These are phyloP conservation scores for Murina feae DNA, from an alignment of 2,113 vertebrate species.

Conservation along the genomic window DNA sequence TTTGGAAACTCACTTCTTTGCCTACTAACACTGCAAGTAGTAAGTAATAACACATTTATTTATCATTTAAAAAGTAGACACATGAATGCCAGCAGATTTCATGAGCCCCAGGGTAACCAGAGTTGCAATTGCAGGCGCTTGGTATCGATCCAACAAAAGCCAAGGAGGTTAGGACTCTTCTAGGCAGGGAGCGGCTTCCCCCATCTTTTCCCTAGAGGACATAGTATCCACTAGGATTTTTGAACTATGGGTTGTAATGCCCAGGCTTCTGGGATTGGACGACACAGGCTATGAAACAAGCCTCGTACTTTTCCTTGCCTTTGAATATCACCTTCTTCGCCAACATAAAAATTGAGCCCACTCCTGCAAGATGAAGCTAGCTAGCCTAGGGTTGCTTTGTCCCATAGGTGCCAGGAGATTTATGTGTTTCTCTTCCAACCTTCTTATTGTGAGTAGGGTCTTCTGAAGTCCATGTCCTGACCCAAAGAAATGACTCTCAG, in stretches of 20 bases:
- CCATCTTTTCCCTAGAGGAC: not conserved
- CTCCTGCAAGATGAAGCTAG: not conserved
- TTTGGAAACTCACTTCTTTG: not conserved
- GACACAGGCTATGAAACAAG: not conserved
- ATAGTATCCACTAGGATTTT: slow-evolving; percentile 11
- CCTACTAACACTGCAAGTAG: not conserved
- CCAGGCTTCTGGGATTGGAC: slow-evolving; percentile 1
- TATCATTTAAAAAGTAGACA: slow-evolving; percentile 29
- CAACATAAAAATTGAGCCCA: not conserved
- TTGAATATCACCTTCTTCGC: not conserved
- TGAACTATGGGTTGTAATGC: slow-evolving; percentile 2
- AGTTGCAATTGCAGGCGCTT: not conserved
- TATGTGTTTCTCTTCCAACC: slow-evolving; percentile 18
- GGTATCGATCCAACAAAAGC: slow-evolving; percentile 22
- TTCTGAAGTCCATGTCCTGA: slow-evolving; percentile 29
- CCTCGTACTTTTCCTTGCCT: not conserved
- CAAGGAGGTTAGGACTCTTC: slow-evolving; percentile 35
- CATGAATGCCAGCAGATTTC: not conserved
- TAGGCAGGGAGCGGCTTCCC: not conserved
- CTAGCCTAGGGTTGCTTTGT: not conserved
- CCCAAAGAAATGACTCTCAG: slow-evolving; percentile 48
- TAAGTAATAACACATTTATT: not conserved
- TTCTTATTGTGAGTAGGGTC: not conserved
- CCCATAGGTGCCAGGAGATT: not conserved
- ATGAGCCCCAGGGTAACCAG: not conserved